Conservation (phyloP, 2,888 invertebrate species). For the Mylabris sibirica region DNA sequence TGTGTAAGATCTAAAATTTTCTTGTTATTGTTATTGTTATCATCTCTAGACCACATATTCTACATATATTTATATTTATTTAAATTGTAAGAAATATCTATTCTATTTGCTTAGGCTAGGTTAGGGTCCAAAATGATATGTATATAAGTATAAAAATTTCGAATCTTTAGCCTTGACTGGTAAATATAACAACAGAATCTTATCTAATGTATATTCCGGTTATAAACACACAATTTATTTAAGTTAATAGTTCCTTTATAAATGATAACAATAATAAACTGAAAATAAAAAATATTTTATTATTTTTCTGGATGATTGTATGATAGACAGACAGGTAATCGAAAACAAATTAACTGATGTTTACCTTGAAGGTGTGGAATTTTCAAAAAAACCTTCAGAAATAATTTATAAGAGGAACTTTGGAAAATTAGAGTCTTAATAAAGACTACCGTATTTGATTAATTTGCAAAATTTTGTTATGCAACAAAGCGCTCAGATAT, state of each 20-base stretch:
- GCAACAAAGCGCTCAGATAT: too few species aligned
- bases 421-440: too few species aligned
- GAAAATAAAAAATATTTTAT: neutral
- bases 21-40: conserved; percentile 36
- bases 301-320: neutral
- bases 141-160: conserved; percentile 21
- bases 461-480: too few species aligned
- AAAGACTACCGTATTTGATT: too few species aligned
- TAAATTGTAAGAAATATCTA: conserved; percentile 33
- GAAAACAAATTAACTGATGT: neutral
- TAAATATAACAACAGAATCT: conserved; percentile 15
- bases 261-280: neutral
- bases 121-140: conserved; percentile 45
- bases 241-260: neutral
- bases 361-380: neutral
- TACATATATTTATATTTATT: conserved; percentile 42
- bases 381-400: neutral
- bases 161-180: conserved; percentile 33
- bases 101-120: conserved; percentile 50
- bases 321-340: neutral
- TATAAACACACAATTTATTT: conserved; percentile 1
- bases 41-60: conserved; percentile 24
- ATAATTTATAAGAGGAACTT: too few species aligned
- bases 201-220: conserved; percentile 13
- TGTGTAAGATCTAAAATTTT: neutral